These are phyloP conservation scores for Xenentodon cancila DNA, from an alignment of 2,797 vertebrate genomes.

Conservation along the genomic window DNA sequence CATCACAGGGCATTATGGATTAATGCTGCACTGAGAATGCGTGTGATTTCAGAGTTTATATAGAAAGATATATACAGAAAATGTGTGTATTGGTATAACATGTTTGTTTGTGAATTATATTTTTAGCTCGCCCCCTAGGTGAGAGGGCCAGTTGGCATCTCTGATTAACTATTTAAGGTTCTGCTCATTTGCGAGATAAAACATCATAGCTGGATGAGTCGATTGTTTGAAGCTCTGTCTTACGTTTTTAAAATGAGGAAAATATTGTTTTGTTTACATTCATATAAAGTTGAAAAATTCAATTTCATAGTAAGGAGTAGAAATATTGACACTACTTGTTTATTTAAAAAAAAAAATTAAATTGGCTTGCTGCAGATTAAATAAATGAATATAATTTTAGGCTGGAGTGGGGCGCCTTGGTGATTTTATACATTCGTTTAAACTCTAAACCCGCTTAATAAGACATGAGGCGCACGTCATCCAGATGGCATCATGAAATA, in stretches of 20 bases:
- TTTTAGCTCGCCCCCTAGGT: slow-evolving; percentile 67
- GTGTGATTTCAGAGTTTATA: background rate
- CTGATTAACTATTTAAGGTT: slow-evolving; percentile 76
- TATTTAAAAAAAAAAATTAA: no score
- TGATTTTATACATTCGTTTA: no score
- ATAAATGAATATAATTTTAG: no score
- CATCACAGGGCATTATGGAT: slow-evolving; percentile 16
- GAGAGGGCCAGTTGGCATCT: slow-evolving; percentile 76
- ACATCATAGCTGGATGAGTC: slow-evolving; percentile 42
- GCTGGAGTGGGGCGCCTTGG: no score
- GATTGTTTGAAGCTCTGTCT: slow-evolving; percentile 41
- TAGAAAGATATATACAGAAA: background rate
- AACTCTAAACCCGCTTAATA: no score
- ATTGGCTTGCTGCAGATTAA: no score
- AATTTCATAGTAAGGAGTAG: no score
- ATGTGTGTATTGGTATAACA: slow-evolving; percentile 13
- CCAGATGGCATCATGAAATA: no score
- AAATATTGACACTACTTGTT: no score
- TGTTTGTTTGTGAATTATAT: slow-evolving; percentile 51
- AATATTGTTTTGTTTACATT: background rate
- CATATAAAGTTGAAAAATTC: background rate
- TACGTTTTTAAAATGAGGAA: slow-evolving; percentile 43
- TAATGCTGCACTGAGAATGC: slow-evolving; percentile 1
- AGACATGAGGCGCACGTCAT: no score
- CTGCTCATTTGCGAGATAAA: slow-evolving; percentile 72